These are phyloP conservation scores for Tympanoctomys barrerae DNA, from an alignment of 2,797 vertebrate species.

Conservation along the genomic window DNA sequence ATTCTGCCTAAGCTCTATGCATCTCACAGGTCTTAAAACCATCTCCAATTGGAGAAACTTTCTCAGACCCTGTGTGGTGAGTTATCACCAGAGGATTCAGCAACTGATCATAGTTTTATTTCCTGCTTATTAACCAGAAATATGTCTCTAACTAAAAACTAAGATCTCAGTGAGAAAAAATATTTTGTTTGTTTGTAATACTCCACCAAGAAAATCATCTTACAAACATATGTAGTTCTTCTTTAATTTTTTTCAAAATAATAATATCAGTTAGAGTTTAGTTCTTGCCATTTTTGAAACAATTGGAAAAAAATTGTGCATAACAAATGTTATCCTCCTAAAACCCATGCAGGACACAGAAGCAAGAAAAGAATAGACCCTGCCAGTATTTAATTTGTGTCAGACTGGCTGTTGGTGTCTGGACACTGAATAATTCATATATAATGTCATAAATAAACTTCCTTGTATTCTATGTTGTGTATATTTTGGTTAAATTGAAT, in stretches of 20 bases:
- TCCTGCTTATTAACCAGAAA: no score
- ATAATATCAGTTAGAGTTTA: neutral
- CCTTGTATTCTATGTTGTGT: slow-evolving; percentile 82
- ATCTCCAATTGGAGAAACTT: neutral
- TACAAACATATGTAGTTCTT: neutral
- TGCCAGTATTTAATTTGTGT: slow-evolving; percentile 72
- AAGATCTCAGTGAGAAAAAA: neutral
- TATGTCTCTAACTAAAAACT: neutral
- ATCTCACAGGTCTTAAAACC: neutral
- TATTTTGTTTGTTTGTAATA: neutral
- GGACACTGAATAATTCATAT: slow-evolving; percentile 87
- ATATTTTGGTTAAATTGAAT: slow-evolving; percentile 78
- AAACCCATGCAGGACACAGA: neutral
- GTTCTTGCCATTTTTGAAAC: slow-evolving; percentile 7
- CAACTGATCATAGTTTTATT: neutral
- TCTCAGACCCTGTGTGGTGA: neutral
- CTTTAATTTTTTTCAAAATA: neutral
- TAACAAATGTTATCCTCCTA: neutral
- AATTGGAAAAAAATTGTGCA: slow-evolving; percentile 35
- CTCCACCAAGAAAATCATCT: neutral
- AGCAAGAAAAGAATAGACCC: neutral
- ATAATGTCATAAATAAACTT: slow-evolving; percentile 84
- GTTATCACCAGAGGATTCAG: no score
- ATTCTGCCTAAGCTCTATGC: neutral
- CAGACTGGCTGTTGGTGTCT: slow-evolving; percentile 79